These are phyloP conservation scores for Embiotoca jacksoni DNA, from an alignment of 2,113 vertebrate genomes.

Conservation along the genomic window DNA sequence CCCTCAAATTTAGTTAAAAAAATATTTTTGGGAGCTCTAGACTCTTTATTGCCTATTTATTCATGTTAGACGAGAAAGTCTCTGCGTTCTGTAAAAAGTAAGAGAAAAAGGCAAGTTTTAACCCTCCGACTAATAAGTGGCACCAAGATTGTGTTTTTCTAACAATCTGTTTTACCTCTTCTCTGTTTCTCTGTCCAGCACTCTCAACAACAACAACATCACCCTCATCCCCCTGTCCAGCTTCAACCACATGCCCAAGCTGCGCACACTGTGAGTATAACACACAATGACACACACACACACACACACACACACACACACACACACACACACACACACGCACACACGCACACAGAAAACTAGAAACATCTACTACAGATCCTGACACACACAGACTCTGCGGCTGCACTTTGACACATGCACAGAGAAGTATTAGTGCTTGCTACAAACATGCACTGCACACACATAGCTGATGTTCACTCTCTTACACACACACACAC, in stretches of 20 bases:
- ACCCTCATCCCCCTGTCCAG: slow-evolving; percentile 97
- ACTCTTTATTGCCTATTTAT: neutral
- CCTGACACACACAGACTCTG: slow-evolving; percentile 24
- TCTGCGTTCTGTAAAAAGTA: neutral
- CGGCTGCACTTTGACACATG: neutral
- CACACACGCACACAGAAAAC: neutral
- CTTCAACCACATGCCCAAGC: slow-evolving; percentile 99
- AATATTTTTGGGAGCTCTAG: too few species aligned
- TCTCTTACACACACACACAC: neutral
- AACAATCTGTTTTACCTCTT: slow-evolving; percentile 46
- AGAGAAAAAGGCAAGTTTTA: slow-evolving; percentile 8
- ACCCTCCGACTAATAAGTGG: slow-evolving; percentile 33
- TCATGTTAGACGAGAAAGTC: neutral
- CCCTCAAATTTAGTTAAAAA: neutral
- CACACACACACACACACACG: neutral
- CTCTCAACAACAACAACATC: slow-evolving; percentile 99
- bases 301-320: slow-evolving; percentile 40
- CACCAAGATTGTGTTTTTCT: slow-evolving; percentile 40
- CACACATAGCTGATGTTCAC: slow-evolving; percentile 5
- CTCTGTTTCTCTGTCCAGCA: slow-evolving; percentile 82
- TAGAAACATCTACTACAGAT: slow-evolving; percentile 11
- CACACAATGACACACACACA: slow-evolving; percentile 27
- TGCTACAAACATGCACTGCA: neutral
- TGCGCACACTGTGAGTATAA: slow-evolving; percentile 96
- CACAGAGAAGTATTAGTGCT: neutral